Percentiles rank a stretch among this genome's conserved stretches.
Conservation (phyloP, 2,888 invertebrate species). For the Eucriotettix oculatus region DNA sequence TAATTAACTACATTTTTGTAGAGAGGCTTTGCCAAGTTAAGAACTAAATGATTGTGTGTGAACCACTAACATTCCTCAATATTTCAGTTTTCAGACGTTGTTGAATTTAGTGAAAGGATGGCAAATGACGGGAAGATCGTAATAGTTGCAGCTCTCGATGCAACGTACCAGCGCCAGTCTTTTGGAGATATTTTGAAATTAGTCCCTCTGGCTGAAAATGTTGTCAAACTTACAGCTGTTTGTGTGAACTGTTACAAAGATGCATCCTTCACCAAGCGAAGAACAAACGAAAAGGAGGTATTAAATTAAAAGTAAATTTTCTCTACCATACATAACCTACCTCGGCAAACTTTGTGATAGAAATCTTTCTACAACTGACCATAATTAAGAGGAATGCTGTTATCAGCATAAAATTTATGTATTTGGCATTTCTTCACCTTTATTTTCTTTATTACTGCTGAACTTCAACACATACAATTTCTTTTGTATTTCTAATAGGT, state of each 20-base stretch:
- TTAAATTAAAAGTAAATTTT: neutral
- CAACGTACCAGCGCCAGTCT: slow-evolving; percentile 31
- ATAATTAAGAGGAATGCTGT: no score
- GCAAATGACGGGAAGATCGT: slow-evolving; percentile 37
- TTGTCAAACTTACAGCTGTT: slow-evolving; percentile 34
- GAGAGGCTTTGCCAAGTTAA: neutral
- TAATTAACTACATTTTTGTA: no score
- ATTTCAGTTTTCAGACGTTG: slow-evolving; percentile 30
- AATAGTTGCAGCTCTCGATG: slow-evolving; percentile 39
- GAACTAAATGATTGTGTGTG: no score
- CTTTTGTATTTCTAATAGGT: no score
- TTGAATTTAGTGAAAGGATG: slow-evolving; percentile 31
- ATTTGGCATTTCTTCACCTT: no score
- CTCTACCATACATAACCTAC: no score
- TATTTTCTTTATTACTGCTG: no score
- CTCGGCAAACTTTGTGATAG: no score
- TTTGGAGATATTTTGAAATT: slow-evolving; percentile 29
- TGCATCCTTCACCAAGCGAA: slow-evolving; percentile 34
- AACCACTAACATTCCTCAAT: neutral
- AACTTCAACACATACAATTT: no score
- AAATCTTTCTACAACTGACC: no score
- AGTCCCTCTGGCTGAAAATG: slow-evolving; percentile 33
- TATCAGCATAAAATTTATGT: no score
- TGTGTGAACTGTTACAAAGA: slow-evolving; percentile 34
- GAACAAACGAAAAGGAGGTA: slow-evolving; percentile 27